Conservation (phyloP, 1,140 invertebrate species). For the Heliothis virescens region DNA sequence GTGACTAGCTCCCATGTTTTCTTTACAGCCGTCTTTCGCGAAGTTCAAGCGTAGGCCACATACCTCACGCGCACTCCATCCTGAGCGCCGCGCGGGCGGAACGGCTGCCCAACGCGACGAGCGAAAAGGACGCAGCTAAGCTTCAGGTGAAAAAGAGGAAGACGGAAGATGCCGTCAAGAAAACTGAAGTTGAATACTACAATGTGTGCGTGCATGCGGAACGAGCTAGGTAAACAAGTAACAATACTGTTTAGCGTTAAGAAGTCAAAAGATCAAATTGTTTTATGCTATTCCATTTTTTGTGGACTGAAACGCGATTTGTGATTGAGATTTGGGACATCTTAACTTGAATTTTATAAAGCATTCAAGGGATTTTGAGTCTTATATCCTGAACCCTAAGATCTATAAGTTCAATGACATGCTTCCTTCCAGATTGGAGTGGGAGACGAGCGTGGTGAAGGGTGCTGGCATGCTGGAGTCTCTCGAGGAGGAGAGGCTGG, state of each 20-base stretch:
- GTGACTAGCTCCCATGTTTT: conserved; percentile 54
- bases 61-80: conserved; percentile 81
- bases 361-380: too few species aligned
- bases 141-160: conserved; percentile 95
- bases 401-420: too few species aligned
- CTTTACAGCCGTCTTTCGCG: conserved; percentile 76
- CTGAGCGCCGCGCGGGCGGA: conserved; percentile 78
- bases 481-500: conserved; percentile 95
- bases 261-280: too few species aligned
- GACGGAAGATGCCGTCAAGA: conserved; percentile 95
- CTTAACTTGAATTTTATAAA: too few species aligned
- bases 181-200: conserved; percentile 97
- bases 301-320: too few species aligned
- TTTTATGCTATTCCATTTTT: too few species aligned
- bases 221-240: conserved; percentile 88
- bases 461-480: conserved; percentile 92
- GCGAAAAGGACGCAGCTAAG: conserved; percentile 88
- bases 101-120: conserved; percentile 66
- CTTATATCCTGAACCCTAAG: background rate
- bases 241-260: too few species aligned
- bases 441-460: conserved; percentile 95
- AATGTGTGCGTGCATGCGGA: conserved; percentile 96
- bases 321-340: too few species aligned
- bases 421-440: conserved; percentile 90
- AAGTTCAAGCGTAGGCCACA: conserved; percentile 82